Conservation (phyloP, 2,888 invertebrate genomes). For the Patella ulyssiponensis region DNA sequence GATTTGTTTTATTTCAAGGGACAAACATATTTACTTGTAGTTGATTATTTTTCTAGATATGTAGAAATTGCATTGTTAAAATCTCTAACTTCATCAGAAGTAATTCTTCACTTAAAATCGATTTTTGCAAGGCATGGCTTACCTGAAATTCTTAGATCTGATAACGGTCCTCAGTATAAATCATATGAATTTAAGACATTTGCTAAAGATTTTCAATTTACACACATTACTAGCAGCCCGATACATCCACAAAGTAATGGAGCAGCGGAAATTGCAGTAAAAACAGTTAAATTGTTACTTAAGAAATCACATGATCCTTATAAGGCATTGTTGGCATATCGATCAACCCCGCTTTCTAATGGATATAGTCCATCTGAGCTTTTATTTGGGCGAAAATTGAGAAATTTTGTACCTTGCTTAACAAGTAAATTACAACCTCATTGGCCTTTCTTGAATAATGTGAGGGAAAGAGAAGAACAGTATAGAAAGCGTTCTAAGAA, state of each 20-base stretch:
- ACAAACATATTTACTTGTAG: slow-evolving; percentile 20
- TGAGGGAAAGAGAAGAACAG: slow-evolving; percentile 9
- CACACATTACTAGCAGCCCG: neutral
- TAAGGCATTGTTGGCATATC: slow-evolving; percentile 20
- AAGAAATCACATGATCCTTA: slow-evolving; percentile 19
- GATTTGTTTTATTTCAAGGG: slow-evolving; percentile 43
- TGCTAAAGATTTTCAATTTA: neutral
- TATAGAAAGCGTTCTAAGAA: neutral
- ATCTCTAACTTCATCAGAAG: neutral
- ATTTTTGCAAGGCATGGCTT: neutral
- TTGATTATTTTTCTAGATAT: slow-evolving; percentile 20
- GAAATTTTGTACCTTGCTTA: neutral
- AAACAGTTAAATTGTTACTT: neutral
- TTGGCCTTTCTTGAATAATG: slow-evolving; percentile 23
- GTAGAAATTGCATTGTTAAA: neutral
- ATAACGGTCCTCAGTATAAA: neutral
- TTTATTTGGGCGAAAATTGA: slow-evolving; percentile 23
- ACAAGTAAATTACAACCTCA: neutral
- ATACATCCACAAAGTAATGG: neutral
- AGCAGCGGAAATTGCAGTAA: neutral
- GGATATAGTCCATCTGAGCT: slow-evolving; percentile 21
- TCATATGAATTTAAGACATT: neutral
- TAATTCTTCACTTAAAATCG: slow-evolving; percentile 1
- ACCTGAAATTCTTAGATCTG: neutral
- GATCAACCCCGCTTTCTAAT: slow-evolving; percentile 17